These are phyloP conservation scores for Myathropa florea DNA, from an alignment of 2,888 invertebrate genomes.

Conservation along the genomic window DNA sequence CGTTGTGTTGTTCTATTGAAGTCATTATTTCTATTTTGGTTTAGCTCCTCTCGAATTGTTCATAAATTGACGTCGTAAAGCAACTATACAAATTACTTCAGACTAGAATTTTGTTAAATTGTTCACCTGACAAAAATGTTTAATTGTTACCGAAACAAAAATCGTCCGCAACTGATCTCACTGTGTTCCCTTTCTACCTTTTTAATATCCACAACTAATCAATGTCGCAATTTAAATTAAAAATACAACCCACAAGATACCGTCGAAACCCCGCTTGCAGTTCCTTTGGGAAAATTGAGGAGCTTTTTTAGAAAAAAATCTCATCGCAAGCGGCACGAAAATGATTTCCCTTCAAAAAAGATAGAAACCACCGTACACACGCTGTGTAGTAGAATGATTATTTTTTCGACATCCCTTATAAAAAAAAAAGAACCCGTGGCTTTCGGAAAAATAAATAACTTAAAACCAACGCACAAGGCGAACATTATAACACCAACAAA, in stretches of 20 bases:
- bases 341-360: slow-evolving; percentile 20
- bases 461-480: slow-evolving; percentile 57
- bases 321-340: slow-evolving; percentile 32
- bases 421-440: slow-evolving; percentile 55
- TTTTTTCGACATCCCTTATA: slow-evolving; percentile 33
- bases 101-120: neutral
- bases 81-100: too few relatives aligned
- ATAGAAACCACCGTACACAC: slow-evolving; percentile 43
- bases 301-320: slow-evolving; percentile 24
- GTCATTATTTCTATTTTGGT: too few relatives aligned
- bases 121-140: slow-evolving; percentile 10
- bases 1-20: too few relatives aligned
- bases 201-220: slow-evolving; percentile 52
- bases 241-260: slow-evolving; percentile 33
- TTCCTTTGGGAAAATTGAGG: slow-evolving; percentile 45
- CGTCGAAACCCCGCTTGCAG: neutral
- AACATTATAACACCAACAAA: slow-evolving; percentile 32
- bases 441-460: slow-evolving; percentile 48
- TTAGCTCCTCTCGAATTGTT: too few relatives aligned
- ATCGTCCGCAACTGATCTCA: neutral
- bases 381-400: slow-evolving; percentile 46
- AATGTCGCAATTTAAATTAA: slow-evolving; percentile 67
- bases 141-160: slow-evolving; percentile 25
- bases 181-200: neutral
- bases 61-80: too few relatives aligned